Conservation (phyloP, 2,113 vertebrate genomes). For the Microtus richardsoni region DNA sequence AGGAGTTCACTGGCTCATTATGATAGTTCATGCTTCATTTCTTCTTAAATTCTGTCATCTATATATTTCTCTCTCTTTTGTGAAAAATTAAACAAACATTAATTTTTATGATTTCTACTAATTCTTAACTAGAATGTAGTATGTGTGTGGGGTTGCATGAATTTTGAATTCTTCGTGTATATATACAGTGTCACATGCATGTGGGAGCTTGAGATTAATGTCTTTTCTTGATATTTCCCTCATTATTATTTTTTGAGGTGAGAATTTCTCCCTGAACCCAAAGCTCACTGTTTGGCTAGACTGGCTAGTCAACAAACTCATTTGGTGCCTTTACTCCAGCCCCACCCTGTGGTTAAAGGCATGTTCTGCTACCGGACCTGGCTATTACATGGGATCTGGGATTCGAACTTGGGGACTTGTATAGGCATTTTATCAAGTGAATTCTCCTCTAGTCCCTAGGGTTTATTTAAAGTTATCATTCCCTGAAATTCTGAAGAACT, state of each 20-base stretch:
- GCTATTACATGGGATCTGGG: neutral
- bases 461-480: neutral
- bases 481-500: neutral
- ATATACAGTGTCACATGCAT: neutral
- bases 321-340: too few species aligned
- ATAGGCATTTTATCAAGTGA: neutral
- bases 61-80: neutral
- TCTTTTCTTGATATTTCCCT: neutral
- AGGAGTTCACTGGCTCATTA: neutral
- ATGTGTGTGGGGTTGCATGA: neutral
- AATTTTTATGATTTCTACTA: neutral
- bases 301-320: neutral
- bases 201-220: neutral
- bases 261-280: neutral
- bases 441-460: neutral
- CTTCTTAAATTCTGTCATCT: neutral
- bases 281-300: neutral
- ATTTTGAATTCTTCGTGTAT: neutral
- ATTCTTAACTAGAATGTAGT: neutral
- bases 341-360: neutral
- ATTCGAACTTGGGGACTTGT: neutral
- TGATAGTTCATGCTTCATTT: neutral
- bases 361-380: too few species aligned
- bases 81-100: neutral
- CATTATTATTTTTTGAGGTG: neutral